phyloP scores from a whole-genome alignment of 2,113 vertebrate genomes.

The Euleptes europaea region DNA sequence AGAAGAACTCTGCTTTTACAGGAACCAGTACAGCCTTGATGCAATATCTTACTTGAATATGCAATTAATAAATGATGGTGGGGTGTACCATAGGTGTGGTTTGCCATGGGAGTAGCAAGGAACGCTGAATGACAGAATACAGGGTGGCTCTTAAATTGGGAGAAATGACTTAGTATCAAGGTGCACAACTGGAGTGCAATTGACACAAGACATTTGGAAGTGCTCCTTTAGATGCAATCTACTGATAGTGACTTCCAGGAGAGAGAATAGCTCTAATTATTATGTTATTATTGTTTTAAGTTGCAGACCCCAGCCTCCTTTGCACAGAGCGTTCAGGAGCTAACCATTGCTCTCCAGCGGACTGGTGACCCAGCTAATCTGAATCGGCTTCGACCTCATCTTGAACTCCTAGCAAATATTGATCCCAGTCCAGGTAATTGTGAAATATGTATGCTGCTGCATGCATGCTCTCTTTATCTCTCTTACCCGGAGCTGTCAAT shows the following conservation, averaged over 20 bases:
- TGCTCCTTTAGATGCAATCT: background rate
- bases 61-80: background rate
- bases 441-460: background rate
- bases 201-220: background rate
- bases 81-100: background rate
- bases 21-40: background rate
- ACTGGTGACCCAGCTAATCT: conserved; percentile 98
- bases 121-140: rapidly evolving
- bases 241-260: background rate
- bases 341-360: conserved; percentile 97
- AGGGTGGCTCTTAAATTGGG: rapidly evolving
- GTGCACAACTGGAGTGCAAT: background rate
- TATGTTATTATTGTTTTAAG: conserved; percentile 70
- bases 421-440: conserved; percentile 94
- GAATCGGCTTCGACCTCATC: conserved; percentile 92
- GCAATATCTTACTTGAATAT: background rate
- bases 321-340: conserved; percentile 97
- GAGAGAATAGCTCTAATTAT: conserved; percentile 57
- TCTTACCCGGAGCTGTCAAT: too few species aligned
- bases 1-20: background rate
- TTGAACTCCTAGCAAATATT: conserved; percentile 95
- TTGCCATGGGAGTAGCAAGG: background rate
- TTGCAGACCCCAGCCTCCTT: conserved; percentile 98
- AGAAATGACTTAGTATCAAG: background rate
- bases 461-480: too few species aligned